Percentiles rank a stretch among this genome's conserved stretches.
Evolutionary conservation across 1,140 invertebrate species (phyloP).

Genomic region (Aphelenchoides fujianensis): DNA sequence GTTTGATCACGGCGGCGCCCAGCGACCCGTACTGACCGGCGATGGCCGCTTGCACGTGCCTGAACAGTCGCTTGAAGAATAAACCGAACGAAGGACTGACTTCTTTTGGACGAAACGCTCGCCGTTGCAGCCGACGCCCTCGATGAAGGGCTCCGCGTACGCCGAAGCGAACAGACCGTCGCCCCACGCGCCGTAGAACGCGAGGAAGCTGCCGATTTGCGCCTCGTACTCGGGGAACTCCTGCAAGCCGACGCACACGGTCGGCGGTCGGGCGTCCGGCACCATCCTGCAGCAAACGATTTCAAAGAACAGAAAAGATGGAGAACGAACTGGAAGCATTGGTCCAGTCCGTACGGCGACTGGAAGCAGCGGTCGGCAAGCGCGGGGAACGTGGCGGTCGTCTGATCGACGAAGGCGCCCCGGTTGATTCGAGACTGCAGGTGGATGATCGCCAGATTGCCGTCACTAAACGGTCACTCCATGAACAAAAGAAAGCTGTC

Average conservation of each 20-base stretch:
- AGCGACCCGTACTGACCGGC: not conserved
- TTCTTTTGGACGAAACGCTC: not conserved
- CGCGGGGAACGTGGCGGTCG: not conserved
- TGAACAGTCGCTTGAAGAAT: not conserved
- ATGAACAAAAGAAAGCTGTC: too few relatives aligned
- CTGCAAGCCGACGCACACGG: not conserved
- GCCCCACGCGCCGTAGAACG: too few relatives aligned
- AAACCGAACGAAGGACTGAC: not conserved
- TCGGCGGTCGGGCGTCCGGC: not conserved
- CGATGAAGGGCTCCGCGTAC: not conserved
- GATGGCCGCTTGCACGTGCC: not conserved
- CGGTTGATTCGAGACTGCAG: not conserved
- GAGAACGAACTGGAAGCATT: not conserved
- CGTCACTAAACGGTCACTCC: constrained; percentile 4
- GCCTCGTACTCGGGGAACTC: not conserved
- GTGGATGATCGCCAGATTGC: constrained; percentile 1
- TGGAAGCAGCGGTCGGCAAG: not conserved
- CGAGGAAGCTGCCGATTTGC: not conserved
- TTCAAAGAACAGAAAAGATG: not conserved
- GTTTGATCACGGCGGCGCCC: not conserved
- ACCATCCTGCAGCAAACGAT: not conserved
- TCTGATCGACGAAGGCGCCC: not conserved
- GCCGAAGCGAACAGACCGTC: not conserved
- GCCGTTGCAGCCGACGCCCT: not conserved
- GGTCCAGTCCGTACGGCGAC: not conserved